These are phyloP conservation scores for Halotydeus destructor DNA, from an alignment of 1,140 invertebrate genomes.

Conservation along the genomic window DNA sequence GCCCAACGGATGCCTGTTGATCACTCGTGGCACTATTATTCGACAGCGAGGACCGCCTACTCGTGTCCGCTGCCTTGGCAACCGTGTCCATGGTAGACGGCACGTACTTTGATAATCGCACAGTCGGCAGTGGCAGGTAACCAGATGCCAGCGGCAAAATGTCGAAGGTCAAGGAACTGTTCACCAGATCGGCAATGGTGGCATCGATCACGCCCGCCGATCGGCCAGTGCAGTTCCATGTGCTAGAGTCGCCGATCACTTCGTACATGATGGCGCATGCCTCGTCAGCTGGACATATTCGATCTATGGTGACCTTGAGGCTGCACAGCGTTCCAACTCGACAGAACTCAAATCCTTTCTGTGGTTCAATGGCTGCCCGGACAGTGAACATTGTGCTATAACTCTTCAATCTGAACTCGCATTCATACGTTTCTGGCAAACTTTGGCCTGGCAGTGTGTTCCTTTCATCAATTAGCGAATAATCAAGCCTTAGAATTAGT, in stretches of 20 bases:
- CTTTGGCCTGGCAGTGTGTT: not conserved
- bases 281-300: conserved; percentile 15
- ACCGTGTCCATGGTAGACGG: conserved; percentile 18
- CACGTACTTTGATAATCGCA: conserved; percentile 75
- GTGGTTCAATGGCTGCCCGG: conserved; percentile 52
- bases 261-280: conserved; percentile 61
- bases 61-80: not conserved
- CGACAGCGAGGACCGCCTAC: not conserved
- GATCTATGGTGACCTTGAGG: conserved; percentile 44
- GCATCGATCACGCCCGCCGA: conserved; percentile 33
- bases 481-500: conserved; percentile 14
- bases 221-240: conserved; percentile 75
- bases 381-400: conserved; percentile 57
- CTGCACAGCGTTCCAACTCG: conserved; percentile 66
- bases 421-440: conserved; percentile 9
- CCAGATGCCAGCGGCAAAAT: conserved; percentile 75
- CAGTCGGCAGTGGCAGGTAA: conserved; percentile 61
- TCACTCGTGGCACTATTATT: not conserved
- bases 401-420: conserved; percentile 14
- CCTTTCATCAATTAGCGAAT: conserved; percentile 1
- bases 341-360: conserved; percentile 61
- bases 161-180: conserved; percentile 55
- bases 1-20: conserved; percentile 1
- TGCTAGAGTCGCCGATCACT: conserved; percentile 34
- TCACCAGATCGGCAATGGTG: conserved; percentile 18